Evolutionary conservation across 2,113 vertebrate species (phyloP), one percentile per base, ranked within the genome.

Genomic region (Microcebus jonahi): DNA sequence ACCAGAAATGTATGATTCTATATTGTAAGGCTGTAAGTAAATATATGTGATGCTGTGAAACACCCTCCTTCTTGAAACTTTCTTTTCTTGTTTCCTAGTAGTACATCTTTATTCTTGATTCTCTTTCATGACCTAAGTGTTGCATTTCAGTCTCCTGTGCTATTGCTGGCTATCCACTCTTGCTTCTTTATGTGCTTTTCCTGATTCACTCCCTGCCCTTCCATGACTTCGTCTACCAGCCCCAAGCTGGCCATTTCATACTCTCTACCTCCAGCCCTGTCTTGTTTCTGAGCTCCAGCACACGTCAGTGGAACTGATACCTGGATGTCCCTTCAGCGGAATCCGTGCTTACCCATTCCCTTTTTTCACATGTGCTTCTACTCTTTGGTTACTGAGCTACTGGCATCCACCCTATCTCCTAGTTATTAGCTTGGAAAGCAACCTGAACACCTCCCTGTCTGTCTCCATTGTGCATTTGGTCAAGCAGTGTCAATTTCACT

Each of bases 241-340:
- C 10, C 29, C 3, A 9, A 2, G 20, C 12, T 94, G 68, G 8
- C 59, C 45, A 11, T 59, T 34, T 42, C 42, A 55, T 36, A 3
- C 12, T 42, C 6, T 9, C 0, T 8, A 59, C 1, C 36, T 53
- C 48, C 2, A 4, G 10, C 2, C 23, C 20, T 7, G 0, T 75
- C 29, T 80, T 59, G 13, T 55, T 73, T 50, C 29, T 20, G 39
- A 68, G 8, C 53, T 88, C 17, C 8, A 59, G 9, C 21, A 45
- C 34, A 12, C n/a, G 36, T 63, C 42, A 57, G 9, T 6, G 48
- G 39, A 68, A 8, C 27, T 10, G 23, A 27, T 31, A 57, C 23
- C 21, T 39, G 29, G 87, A 20, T 21, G 8, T 65, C 55, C 20
- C 23, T 77, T 71, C 34, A 48, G 42, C 11, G 17, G 23, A 94